A percentile compares a stretch with the other conserved stretches of the same genome.
Evolutionary conservation across 2,797 vertebrate species (phyloP).

Genomic region (Scleropages formosus): DNA sequence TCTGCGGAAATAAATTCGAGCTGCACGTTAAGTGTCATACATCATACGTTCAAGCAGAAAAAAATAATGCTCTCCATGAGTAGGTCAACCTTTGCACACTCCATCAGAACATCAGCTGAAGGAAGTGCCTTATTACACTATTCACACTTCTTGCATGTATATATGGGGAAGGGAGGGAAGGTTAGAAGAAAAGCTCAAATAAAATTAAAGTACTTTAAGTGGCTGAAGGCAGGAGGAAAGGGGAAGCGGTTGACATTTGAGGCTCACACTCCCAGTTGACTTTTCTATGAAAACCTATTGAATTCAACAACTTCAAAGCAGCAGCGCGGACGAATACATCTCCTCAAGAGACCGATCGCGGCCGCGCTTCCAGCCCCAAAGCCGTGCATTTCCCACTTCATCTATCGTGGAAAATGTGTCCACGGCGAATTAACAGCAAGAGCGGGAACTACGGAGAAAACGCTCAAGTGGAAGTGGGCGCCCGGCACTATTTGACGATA

Average conservation of each 20-base stretch:
- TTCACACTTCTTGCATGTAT: conserved; percentile 17
- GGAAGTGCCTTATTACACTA: conserved; percentile 29
- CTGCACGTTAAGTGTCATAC: too few relatives aligned
- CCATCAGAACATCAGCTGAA: neutral
- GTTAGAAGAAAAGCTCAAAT: neutral
- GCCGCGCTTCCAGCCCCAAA: conserved; percentile 17
- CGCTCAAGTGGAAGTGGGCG: conserved; percentile 17
- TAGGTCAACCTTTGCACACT: neutral
- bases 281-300: conserved; percentile 35
- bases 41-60: too few relatives aligned
- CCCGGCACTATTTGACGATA: conserved; percentile 35
- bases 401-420: neutral
- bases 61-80: too few relatives aligned
- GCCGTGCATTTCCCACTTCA: neutral
- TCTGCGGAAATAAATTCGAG: too few relatives aligned
- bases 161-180: conserved; percentile 2
- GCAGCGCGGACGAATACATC: conserved; percentile 39
- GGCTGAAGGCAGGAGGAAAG: neutral
- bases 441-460: conserved; percentile 16
- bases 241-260: conserved; percentile 17
- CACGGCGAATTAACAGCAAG: conserved; percentile 13
- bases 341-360: conserved; percentile 15
- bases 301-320: conserved; percentile 37
- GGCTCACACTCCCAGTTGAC: conserved; percentile 29
- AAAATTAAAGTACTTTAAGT: conserved; percentile 10